phyloP scores from a whole-genome alignment of 2,113 vertebrate genomes.

The Ifrita kowaldi region DNA sequence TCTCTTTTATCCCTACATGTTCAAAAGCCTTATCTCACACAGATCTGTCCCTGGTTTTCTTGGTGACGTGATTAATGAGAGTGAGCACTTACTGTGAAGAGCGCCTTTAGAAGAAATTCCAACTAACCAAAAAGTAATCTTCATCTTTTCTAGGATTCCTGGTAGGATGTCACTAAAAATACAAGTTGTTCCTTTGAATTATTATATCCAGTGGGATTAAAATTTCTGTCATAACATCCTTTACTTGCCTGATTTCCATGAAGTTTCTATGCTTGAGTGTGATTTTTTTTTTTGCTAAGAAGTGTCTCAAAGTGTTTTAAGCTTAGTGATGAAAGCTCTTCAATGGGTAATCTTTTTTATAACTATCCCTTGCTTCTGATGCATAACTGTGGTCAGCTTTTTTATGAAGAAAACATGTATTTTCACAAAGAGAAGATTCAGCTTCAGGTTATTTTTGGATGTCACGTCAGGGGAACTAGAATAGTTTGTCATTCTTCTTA shows the following conservation, averaged over 20 bases:
- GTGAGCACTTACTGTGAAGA: not conserved
- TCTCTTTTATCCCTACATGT: not conserved
- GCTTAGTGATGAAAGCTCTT: not conserved
- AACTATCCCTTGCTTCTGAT: not conserved
- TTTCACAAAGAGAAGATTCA: not conserved
- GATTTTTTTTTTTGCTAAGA: not conserved
- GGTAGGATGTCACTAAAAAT: constrained; percentile 14
- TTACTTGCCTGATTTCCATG: not conserved
- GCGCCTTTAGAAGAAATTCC: not conserved
- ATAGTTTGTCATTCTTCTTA: not conserved
- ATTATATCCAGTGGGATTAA: not conserved
- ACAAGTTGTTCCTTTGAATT: not conserved
- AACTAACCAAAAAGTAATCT: not conserved
- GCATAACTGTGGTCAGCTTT: not conserved
- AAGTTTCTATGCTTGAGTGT: not conserved
- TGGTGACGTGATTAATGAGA: not conserved
- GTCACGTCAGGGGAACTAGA: not conserved
- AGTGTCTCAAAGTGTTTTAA: not conserved
- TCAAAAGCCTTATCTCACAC: not conserved
- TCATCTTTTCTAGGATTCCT: not conserved
- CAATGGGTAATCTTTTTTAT: not conserved
- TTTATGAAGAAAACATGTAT: not conserved
- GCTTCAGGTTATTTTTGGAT: constrained; percentile 13
- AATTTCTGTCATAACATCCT: constrained; percentile 8
- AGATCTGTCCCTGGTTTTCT: not conserved